Conservation (phyloP, 2,797 vertebrate genomes). For the Delichon dasypus region DNA sequence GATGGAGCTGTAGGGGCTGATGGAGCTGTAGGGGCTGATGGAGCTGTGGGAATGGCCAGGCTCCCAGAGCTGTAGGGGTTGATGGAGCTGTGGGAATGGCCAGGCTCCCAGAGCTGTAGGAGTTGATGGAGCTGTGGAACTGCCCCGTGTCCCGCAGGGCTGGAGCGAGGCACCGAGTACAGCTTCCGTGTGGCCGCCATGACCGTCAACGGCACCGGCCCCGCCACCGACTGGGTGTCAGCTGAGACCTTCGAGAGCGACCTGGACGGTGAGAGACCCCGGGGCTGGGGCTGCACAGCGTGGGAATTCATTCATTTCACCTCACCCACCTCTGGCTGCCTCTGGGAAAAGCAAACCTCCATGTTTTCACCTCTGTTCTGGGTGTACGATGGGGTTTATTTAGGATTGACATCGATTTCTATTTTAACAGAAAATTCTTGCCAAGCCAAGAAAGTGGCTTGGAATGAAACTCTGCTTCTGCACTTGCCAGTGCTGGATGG, state of each 20-base stretch:
- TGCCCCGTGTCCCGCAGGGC: constrained; percentile 72
- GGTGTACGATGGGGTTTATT: fast-evolving
- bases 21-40: too few species aligned
- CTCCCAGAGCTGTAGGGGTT: not conserved
- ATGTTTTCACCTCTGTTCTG: not conserved
- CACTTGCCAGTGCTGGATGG: not conserved
- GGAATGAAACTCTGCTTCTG: not conserved
- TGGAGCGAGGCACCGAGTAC: constrained; percentile 94
- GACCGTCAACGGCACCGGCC: constrained; percentile 91
- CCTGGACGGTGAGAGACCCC: constrained; percentile 86
- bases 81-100: not conserved
- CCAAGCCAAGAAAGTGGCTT: not conserved
- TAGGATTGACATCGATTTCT: not conserved
- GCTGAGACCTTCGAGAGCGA: constrained; percentile 97
- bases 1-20: not conserved
- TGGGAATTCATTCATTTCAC: fast-evolving
- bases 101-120: fast-evolving
- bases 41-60: fast-evolving
- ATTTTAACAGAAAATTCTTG: not conserved
- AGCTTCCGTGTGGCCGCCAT: constrained; percentile 90
- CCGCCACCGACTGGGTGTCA: constrained; percentile 89
- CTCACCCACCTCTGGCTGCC: fast-evolving
- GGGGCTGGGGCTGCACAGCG: fast-evolving
- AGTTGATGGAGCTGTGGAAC: too few species aligned
- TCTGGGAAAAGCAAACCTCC: not conserved